Evolutionary conservation across 2,113 vertebrate species (phyloP), one percentile per base, ranked within the genome.

Genomic region (Onychostruthus taczanowskii): DNA sequence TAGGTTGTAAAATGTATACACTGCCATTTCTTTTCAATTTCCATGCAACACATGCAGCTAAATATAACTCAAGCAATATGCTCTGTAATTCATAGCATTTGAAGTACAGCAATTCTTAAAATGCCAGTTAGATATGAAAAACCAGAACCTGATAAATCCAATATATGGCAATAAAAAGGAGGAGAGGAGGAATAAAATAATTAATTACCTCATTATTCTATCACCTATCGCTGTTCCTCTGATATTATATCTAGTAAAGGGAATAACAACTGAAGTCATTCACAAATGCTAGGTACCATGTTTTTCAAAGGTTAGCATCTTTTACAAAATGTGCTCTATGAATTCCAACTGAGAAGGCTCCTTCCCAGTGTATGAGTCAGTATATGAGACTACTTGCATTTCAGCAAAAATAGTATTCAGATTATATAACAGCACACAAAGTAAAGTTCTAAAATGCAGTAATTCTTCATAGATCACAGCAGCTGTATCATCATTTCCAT

Each of bases 161-260:
- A 90, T 87, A 95, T 86, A 95, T 0, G 59, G 95, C 93, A 97
- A 93, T 77, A 94, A 91, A 82, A 83, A 96, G 67, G 68, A 84
- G 47, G 64, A 64, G 80, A 85, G 91, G 85, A 80, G 81, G 88
- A 97, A 98, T 97, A 98, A 95, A 96, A 97, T 74, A 95, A 97
- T 97, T 86, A 96, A 97, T 99, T 99, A 99, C 99, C 99, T 99
- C 98, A 99, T 99, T 98, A 99, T 99, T 98, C 99, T 99, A 99
- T 99, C 99, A 98, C 99, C 99, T 99, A 99, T 98, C 96, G 99
- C 98, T 97, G 99, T 99, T 98, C 99, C 99, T 99, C 99, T 99
- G 99, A 98, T 98, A 99, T 98, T 99, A 98, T 98, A 99, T 99
- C 99, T 99, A 99, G 98, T 98, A 97, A 97, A 98, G 96, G 98